phyloP scores from a whole-genome alignment of 2,113 vertebrate species.

The Oryzias celebensis region DNA sequence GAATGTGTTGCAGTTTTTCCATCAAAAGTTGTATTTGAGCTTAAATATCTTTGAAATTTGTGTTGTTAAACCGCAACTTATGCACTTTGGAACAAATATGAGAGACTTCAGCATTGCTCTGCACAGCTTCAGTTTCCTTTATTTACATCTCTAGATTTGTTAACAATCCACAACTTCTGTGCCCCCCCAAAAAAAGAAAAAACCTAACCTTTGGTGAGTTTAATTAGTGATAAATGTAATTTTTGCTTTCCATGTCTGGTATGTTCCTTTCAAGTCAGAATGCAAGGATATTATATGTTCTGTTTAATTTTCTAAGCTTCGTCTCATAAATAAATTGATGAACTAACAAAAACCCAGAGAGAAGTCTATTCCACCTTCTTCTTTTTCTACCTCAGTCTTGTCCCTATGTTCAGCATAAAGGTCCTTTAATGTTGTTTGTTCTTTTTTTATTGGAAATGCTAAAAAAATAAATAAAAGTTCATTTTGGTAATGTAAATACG shows the following conservation, averaged over 20 bases:
- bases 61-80: constrained; percentile 19
- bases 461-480: constrained; percentile 64
- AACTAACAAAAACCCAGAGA: too few species aligned
- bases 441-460: constrained; percentile 34
- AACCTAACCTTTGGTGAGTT: too few species aligned
- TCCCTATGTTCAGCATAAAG: constrained; percentile 54
- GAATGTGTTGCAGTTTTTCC: constrained; percentile 52
- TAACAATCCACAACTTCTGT: too few species aligned
- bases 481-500: constrained; percentile 71
- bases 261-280: too few species aligned
- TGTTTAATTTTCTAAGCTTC: too few species aligned
- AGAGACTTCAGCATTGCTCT: neutral
- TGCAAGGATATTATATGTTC: too few species aligned
- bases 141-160: too few species aligned
- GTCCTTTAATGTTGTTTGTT: constrained; percentile 33
- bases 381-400: constrained; percentile 78
- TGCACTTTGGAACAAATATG: constrained; percentile 26
- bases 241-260: too few species aligned
- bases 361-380: constrained; percentile 5
- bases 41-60: constrained; percentile 8
- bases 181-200: too few species aligned
- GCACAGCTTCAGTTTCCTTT: too few species aligned
- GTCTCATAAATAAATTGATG: too few species aligned
- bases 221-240: too few species aligned
- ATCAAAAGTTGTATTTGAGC: constrained; percentile 6